These are phyloP conservation scores for Tylochromis polylepis DNA, from an alignment of 2,113 vertebrate genomes.

Conservation along the genomic window DNA sequence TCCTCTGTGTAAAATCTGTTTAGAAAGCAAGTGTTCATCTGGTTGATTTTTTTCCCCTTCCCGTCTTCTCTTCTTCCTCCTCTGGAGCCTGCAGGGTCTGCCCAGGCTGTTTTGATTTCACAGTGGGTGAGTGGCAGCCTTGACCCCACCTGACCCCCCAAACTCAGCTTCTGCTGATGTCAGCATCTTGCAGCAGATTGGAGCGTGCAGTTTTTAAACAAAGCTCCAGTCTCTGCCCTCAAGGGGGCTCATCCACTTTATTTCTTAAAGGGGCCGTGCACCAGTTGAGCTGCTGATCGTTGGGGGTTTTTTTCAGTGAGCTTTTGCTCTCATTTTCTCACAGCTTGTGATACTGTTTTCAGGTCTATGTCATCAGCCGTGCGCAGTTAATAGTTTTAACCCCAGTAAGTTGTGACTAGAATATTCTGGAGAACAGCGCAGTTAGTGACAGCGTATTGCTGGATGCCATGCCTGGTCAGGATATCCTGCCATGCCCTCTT, in stretches of 20 bases:
- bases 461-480: slow-evolving; percentile 35
- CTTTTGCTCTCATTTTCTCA: neutral
- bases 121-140: slow-evolving; percentile 65
- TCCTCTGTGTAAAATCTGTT: neutral
- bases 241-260: slow-evolving; percentile 34
- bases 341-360: neutral
- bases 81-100: slow-evolving; percentile 24
- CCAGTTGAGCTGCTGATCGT: neutral
- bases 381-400: neutral
- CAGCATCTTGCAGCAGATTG: slow-evolving; percentile 73
- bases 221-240: slow-evolving; percentile 44
- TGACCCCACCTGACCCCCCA: slow-evolving; percentile 68
- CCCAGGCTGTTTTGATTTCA: slow-evolving; percentile 61
- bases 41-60: neutral
- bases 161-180: slow-evolving; percentile 67
- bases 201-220: slow-evolving; percentile 67
- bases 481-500: slow-evolving; percentile 50
- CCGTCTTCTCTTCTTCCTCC: slow-evolving; percentile 1
- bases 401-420: neutral
- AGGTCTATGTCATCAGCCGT: neutral
- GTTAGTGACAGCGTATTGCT: neutral
- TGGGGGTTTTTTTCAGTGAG: rapidly evolving
- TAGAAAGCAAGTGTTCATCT: slow-evolving; percentile 3
- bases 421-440: neutral
- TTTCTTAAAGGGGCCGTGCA: slow-evolving; percentile 61